Conservation (phyloP, 2,888 invertebrate species). For the Cheilosia vernalis region DNA sequence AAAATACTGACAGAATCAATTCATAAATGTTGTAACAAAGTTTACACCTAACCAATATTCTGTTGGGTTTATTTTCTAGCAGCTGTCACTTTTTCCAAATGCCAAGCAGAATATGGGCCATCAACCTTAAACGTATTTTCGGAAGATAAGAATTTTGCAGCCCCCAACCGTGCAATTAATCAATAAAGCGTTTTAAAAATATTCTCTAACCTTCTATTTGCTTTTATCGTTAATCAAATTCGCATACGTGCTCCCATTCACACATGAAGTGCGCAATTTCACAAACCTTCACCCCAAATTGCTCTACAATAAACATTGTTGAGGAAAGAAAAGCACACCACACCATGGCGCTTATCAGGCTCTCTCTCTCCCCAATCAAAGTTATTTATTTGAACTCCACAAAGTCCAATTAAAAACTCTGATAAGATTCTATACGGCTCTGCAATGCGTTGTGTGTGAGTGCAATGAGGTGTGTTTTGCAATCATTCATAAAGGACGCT, state of each 20-base stretch:
- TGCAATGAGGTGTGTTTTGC: slow-evolving; percentile 15
- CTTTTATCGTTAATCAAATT: slow-evolving; percentile 11
- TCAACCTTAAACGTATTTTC: too few species aligned
- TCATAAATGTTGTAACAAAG: too few species aligned
- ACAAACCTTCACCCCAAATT: slow-evolving; percentile 15
- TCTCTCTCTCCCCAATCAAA: slow-evolving; percentile 7
- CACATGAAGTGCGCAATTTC: slow-evolving; percentile 40
- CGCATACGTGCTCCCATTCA: slow-evolving; percentile 58
- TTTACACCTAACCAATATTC: too few species aligned
- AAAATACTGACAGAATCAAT: too few species aligned
- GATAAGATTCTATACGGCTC: slow-evolving; percentile 33
- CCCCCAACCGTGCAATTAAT: background rate
- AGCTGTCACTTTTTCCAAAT: too few species aligned
- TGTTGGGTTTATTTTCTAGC: too few species aligned
- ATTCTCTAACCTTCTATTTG: background rate
- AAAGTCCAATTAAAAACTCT: slow-evolving; percentile 48
- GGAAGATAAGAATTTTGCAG: too few species aligned
- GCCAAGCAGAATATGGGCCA: too few species aligned
- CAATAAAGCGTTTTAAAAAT: slow-evolving; percentile 4
- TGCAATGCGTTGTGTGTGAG: slow-evolving; percentile 1
- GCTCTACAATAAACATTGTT: background rate
- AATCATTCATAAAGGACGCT: slow-evolving; percentile 1
- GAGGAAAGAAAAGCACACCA: background rate
- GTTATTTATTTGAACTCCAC: slow-evolving; percentile 29
- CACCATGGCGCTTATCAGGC: slow-evolving; percentile 29